Evolutionary conservation across 1,140 invertebrate genomes (phyloP).

Genomic region (Plectrocnemia conspersa): DNA sequence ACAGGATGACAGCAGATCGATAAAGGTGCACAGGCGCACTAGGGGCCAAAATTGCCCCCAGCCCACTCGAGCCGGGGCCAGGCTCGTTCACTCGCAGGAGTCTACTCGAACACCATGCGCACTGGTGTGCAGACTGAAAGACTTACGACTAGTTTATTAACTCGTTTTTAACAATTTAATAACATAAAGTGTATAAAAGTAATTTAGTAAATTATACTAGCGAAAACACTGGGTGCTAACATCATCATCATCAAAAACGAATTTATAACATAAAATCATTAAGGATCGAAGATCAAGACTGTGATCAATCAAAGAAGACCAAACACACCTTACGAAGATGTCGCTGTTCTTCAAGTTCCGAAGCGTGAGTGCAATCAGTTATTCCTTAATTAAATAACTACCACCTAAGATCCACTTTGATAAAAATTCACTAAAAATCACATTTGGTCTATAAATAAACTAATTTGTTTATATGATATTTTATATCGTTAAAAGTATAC

Average conservation of each 20-base stretch:
- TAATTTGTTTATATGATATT: not conserved
- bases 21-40: conserved; percentile 2
- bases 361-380: conserved; percentile 27
- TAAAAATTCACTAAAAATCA: not conserved
- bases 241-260: not conserved
- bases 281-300: not conserved
- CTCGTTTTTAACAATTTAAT: not conserved
- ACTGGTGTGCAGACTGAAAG: conserved; percentile 10
- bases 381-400: not conserved
- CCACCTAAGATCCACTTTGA: conserved; percentile 1
- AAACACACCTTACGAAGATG: conserved; percentile 16
- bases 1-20: not conserved
- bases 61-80: conserved; percentile 18
- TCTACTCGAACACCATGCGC: conserved; percentile 15
- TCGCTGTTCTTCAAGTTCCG: conserved; percentile 35
- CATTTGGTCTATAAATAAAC: not conserved
- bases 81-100: not conserved
- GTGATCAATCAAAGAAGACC: not conserved
- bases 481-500: no score
- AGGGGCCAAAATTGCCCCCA: conserved; percentile 31
- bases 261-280: not conserved
- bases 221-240: not conserved
- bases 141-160: conserved; percentile 9
- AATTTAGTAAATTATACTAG: not conserved
- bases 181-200: not conserved